A percentile compares a stretch with the other conserved stretches of the same genome.
phyloP scores from a whole-genome alignment of 1,140 invertebrate species.

The Rhagoletis pomonella region DNA sequence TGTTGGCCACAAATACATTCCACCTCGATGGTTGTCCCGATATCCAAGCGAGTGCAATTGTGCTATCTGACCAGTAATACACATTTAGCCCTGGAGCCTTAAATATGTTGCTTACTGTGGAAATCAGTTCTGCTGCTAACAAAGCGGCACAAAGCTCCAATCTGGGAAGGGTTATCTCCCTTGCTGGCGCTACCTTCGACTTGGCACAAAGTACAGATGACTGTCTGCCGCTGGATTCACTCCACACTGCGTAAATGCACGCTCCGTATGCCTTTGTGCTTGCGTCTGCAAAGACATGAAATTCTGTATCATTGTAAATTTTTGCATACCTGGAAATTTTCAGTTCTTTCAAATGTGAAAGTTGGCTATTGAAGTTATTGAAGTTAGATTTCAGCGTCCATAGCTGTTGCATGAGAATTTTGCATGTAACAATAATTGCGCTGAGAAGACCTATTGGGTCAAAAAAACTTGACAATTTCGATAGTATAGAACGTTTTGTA shows the following conservation, averaged over 20 bases:
- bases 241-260: background rate
- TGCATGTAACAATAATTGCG: conserved; percentile 64
- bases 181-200: conserved; percentile 16
- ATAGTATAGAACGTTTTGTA: conserved; percentile 62
- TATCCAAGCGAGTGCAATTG: conserved; percentile 20
- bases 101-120: background rate
- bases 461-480: conserved; percentile 60
- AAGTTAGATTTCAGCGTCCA: conserved; percentile 58
- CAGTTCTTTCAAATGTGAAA: background rate
- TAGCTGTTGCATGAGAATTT: conserved; percentile 65
- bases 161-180: background rate
- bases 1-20: conserved; percentile 65
- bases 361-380: conserved; percentile 23
- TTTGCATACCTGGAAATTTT: background rate
- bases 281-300: conserved; percentile 15
- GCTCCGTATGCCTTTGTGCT: background rate
- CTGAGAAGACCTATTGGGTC: conserved; percentile 66
- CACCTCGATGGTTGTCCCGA: background rate
- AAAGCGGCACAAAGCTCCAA: conserved; percentile 17
- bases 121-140: background rate
- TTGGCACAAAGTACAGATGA: background rate
- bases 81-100: background rate
- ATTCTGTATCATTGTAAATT: background rate
- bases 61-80: conserved; percentile 34
- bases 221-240: background rate